Base-by-base conservation (phyloP, 2,113 vertebrate species). In the Parotia lawesii region DNA sequence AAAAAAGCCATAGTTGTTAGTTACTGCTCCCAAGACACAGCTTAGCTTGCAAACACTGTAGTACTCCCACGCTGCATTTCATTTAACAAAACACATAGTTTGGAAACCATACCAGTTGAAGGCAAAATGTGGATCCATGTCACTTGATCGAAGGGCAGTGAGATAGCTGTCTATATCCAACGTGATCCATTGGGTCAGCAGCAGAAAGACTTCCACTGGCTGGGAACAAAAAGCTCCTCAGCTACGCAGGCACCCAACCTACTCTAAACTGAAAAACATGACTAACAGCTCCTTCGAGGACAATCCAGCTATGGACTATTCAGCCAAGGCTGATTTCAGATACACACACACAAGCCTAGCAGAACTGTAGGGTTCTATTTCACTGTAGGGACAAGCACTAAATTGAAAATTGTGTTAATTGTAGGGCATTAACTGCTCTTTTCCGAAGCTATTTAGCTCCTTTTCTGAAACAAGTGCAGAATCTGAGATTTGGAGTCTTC, bases 31-130 rank as follows among this genome's bases (percentile, higher is more conserved):
- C 65, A 74, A 94, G 93, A 75, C 80, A 90, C 48, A 78, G 87
- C 48, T 93, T 81, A 94, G 91, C 87, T 93, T 95, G 93, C 89
- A 94, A 94, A 96, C 80, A 85, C 73, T 60, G 84, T 77, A 81
- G 69, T 78, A 89, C 81, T 81, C 89, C 93, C 84, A 96, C 89
- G 15, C 77, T n/a, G 61, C 84, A 44, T 78, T 86, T 81, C 89
- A 51, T 86, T 75, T 93, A 45, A 73, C 60, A 60, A 70, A 80
- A 74, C 24, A 73, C 14, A 62, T 65, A 25, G 17, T 80, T 64
- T 89, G 80, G 84, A 89, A 95, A 48, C 35, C 62, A 27, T 31
- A 69, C 22, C 64, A 75, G 45, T 13, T 47, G 73, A 89, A 86
- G 65, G 47, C 80, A 90, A 71, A 73, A 42, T 8, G 12, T 86